Base-by-base conservation (phyloP, 53 echinoderm and acorn worm species). In the Actinopyga echinites region DNA sequence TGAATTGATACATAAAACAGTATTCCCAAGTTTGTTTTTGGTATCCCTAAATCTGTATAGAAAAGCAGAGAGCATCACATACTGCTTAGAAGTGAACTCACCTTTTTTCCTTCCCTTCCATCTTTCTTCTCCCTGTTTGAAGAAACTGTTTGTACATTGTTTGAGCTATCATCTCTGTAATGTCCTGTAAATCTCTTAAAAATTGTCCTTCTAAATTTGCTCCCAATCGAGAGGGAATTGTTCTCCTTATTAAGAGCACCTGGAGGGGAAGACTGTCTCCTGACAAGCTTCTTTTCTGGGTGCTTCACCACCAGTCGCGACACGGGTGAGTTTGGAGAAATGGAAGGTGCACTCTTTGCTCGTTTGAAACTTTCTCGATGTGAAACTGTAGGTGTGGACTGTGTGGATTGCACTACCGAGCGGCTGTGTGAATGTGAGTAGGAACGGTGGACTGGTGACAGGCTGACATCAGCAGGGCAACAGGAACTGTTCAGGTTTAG, bases 121-220 rank as follows among this genome's bases (percentile, higher is more conserved):
- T 62, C 31, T 62, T 28, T 28, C 10, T 31, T 20, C 42, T 80
- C 35, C 8, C 60, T 40, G 5, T 62, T 23, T 38, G 33, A 35
- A 36, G 28, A 33, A 8, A 80, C 81, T 30, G 81, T 28, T 80
- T 80, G 60, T 45, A 59, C 62, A 37, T 62, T 80, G 30, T 62
- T 60, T 30, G 81, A 54, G 57, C 79, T 26, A 35, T 89, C 89
- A 6, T 85, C 89, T 31, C 81, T 85, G 74, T 85, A 82, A 38
- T 57, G 84, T 45, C 91, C 93, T n/a, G 93, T 90, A 73, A 93
- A 90, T 36, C 93, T 83, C 81, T 89, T 93, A 69, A 93, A 93
- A 57, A 93, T 61, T 73, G 90, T 91, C 64, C 83, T 85, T 23
- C 93, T 75, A 40, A 93, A 85, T 78, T 85, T 85, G 64, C 81